Conservation (phyloP, 2,888 invertebrate species). For the Halocaridina rubra region DNA sequence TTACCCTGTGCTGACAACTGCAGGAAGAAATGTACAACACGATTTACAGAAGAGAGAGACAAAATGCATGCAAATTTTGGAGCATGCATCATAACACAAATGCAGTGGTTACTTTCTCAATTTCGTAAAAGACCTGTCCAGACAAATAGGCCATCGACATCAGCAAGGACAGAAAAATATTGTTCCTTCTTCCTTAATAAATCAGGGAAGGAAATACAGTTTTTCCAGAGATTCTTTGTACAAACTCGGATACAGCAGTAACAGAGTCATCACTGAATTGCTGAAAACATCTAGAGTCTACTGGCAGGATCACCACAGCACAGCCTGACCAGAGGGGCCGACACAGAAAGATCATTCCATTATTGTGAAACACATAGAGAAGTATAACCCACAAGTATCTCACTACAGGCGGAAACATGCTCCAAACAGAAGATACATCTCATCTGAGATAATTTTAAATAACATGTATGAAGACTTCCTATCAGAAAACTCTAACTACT, state of each 20-base stretch:
- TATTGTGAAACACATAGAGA: not conserved
- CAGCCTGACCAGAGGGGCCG: slow-evolving; percentile 13
- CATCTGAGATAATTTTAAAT: slow-evolving; percentile 5
- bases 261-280: slow-evolving; percentile 6
- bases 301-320: not conserved
- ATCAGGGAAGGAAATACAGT: slow-evolving; percentile 2
- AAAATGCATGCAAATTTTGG: slow-evolving; percentile 9
- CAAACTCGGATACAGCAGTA: slow-evolving; percentile 26
- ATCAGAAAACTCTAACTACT: not conserved
- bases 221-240: slow-evolving; percentile 22
- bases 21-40: slow-evolving; percentile 4
- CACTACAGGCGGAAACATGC: slow-evolving; percentile 6
- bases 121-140: slow-evolving; percentile 17
- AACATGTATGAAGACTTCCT: slow-evolving; percentile 14
- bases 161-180: not conserved
- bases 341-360: slow-evolving; percentile 12
- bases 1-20: not conserved
- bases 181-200: not conserved
- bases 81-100: slow-evolving; percentile 20
- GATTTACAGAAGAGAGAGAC: slow-evolving; percentile 3
- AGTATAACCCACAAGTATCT: slow-evolving; percentile 13
- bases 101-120: not conserved
- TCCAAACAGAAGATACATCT: slow-evolving; percentile 27
- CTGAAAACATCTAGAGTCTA: not conserved
- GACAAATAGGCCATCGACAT: slow-evolving; percentile 19